Percentiles rank a stretch among this genome's conserved stretches.
Conservation (phyloP, 1,140 invertebrate genomes). For the Tetraneura akinire region DNA sequence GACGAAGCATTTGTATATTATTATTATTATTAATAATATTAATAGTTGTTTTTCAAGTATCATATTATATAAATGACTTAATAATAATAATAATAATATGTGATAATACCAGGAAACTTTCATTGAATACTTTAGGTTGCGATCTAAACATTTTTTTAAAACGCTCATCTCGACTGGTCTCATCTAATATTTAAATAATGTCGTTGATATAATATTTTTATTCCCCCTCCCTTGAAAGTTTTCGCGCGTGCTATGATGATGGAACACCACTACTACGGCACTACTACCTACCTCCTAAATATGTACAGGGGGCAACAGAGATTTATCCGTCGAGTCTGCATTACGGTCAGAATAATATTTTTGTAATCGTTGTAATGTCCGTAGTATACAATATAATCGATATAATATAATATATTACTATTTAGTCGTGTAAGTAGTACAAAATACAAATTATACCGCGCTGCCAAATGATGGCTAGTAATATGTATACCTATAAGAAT, state of each 20-base stretch:
- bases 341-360: slow-evolving; percentile 9
- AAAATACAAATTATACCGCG: neutral
- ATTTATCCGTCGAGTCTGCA: neutral
- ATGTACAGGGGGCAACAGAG: slow-evolving; percentile 21
- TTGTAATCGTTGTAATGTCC: slow-evolving; percentile 38
- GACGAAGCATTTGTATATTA: neutral
- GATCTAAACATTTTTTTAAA: neutral
- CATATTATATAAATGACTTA: neutral
- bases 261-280: neutral
- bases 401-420: slow-evolving; percentile 2
- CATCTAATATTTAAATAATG: neutral
- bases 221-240: too few species aligned
- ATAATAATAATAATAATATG: neutral
- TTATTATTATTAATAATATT: neutral
- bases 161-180: neutral
- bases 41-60: neutral
- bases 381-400: slow-evolving; percentile 24
- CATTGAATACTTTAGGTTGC: neutral
- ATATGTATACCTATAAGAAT: slow-evolving; percentile 3
- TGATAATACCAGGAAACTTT: too few species aligned
- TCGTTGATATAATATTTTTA: neutral
- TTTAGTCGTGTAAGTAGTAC: slow-evolving; percentile 10
- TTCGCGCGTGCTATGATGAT: neutral
- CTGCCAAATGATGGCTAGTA: neutral
- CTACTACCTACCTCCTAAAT: too few species aligned